phyloP scores from a whole-genome alignment of 2,888 invertebrate species.

The Anaspis maculata region DNA sequence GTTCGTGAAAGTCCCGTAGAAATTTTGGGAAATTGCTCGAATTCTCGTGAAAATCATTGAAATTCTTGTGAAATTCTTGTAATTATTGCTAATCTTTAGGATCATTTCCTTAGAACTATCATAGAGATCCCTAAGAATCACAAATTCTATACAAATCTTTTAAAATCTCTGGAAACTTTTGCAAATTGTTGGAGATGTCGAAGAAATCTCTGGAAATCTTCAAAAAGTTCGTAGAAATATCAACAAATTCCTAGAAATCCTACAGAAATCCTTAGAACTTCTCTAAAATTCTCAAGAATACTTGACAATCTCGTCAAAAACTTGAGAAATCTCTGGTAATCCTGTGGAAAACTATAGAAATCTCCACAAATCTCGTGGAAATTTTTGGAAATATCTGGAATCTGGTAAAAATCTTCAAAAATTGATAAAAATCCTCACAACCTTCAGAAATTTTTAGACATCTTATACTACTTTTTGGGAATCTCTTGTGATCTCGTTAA shows the following conservation, averaged over 20 bases:
- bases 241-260: background rate
- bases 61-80: background rate
- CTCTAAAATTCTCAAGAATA: background rate
- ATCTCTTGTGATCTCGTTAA: too few relatives aligned
- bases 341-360: background rate
- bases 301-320: background rate
- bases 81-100: too few relatives aligned
- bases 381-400: background rate
- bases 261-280: background rate
- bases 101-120: too few relatives aligned
- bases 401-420: background rate
- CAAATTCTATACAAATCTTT: background rate
- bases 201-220: background rate
- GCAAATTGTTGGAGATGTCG: too few relatives aligned
- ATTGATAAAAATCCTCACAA: background rate
- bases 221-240: background rate
- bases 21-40: background rate
- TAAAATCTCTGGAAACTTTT: background rate
- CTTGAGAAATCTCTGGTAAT: background rate
- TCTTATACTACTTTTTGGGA: background rate
- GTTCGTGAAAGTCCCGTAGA: too few relatives aligned
- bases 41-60: background rate
- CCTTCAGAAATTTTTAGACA: background rate
- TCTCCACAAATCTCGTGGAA: background rate
- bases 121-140: background rate